These are phyloP conservation scores for Junco hyemalis DNA, from an alignment of 2,113 vertebrate species.

Conservation along the genomic window DNA sequence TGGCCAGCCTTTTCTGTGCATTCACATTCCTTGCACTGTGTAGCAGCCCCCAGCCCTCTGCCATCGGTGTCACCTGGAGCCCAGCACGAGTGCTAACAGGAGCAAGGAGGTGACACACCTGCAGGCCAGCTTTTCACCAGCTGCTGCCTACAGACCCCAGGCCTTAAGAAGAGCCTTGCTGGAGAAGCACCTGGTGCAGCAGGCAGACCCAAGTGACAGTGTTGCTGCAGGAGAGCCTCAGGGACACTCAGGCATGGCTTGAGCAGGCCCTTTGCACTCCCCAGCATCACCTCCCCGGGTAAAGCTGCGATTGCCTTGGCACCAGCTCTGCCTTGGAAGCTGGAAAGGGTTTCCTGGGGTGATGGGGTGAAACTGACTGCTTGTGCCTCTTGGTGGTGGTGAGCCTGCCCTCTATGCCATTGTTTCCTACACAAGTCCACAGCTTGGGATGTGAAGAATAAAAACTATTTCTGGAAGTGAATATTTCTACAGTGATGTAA, in stretches of 20 bases:
- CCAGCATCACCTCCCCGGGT: not conserved
- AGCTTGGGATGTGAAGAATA: not conserved
- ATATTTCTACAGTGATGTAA: not conserved
- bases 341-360: not conserved
- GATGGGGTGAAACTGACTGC: not conserved
- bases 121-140: not conserved
- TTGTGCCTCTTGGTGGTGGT: not conserved
- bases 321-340: not conserved
- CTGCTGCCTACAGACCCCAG: not conserved
- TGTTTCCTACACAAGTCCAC: not conserved
- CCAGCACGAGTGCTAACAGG: not conserved
- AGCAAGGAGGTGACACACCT: not conserved
- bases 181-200: not conserved
- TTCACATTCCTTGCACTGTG: not conserved
- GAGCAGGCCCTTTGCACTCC: not conserved
- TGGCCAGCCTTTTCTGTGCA: not conserved
- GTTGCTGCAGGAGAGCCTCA: not conserved
- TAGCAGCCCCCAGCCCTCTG: not conserved
- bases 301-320: rapidly evolving
- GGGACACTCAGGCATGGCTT: not conserved
- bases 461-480: not conserved
- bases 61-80: not conserved
- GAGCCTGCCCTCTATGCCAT: not conserved
- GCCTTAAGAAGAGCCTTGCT: rapidly evolving
- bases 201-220: not conserved